These are phyloP conservation scores for Troides aeacus DNA, from an alignment of 2,888 invertebrate species.

Conservation along the genomic window DNA sequence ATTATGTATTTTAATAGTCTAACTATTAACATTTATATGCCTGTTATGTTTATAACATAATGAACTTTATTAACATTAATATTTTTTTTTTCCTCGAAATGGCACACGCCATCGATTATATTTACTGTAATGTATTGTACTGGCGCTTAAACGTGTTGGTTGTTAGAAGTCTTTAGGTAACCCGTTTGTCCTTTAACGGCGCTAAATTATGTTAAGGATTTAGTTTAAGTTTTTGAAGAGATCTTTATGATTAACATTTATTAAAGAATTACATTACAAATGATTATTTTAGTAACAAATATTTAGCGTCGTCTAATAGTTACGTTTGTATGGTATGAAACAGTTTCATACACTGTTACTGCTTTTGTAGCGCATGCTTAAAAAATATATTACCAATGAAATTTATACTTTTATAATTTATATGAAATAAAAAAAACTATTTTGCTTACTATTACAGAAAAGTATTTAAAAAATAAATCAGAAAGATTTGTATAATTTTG, in stretches of 20 bases:
- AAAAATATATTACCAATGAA: not conserved
- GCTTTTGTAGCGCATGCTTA: not conserved
- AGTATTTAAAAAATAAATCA: not conserved
- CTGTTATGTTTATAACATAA: constrained; percentile 80
- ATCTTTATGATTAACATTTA: constrained; percentile 37
- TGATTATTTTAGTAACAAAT: constrained; percentile 37
- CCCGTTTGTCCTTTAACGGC: constrained; percentile 54
- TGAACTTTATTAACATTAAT: constrained; percentile 76
- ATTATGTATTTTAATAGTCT: constrained; percentile 80
- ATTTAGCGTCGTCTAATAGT: constrained; percentile 47
- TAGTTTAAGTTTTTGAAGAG: constrained; percentile 33
- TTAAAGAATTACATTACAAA: constrained; percentile 37
- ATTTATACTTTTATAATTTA: not conserved
- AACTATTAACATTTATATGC: constrained; percentile 80
- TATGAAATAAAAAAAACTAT: not conserved
- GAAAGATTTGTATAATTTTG: not conserved
- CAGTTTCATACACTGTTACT: not conserved
- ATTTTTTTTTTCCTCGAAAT: constrained; percentile 55
- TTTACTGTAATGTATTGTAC: constrained; percentile 71
- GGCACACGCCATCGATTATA: constrained; percentile 81
- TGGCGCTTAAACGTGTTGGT: constrained; percentile 75
- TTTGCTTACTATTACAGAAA: not conserved
- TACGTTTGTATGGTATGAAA: constrained; percentile 2
- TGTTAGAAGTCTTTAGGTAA: constrained; percentile 73
- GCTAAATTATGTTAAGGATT: constrained; percentile 51